phyloP scores from a whole-genome alignment of 2,888 invertebrate genomes.

The Tortricodes alternella region DNA sequence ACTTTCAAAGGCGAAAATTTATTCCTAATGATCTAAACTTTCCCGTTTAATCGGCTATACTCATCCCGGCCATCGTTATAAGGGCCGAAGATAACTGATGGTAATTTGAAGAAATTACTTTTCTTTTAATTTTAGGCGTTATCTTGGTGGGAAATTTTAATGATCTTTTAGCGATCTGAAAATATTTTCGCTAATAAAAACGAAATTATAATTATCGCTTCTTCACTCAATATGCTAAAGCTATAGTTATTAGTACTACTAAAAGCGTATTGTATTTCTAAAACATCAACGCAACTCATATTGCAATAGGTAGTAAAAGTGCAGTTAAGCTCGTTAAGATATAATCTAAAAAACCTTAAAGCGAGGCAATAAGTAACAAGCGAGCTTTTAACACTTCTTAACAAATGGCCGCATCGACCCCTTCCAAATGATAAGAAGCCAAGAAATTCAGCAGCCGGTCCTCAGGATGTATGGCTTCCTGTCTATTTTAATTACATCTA shows the following conservation, averaged over 20 bases:
- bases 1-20: constrained; percentile 46
- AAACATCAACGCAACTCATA: not conserved
- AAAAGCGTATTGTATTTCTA: not conserved
- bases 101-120: constrained; percentile 34
- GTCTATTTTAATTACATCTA: constrained; percentile 50
- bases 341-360: constrained; percentile 7
- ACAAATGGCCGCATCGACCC: constrained; percentile 23
- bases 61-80: constrained; percentile 44
- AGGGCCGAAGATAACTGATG: constrained; percentile 43
- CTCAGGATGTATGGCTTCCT: constrained; percentile 34
- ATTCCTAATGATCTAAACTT: constrained; percentile 55
- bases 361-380: constrained; percentile 12
- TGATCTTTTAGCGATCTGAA: constrained; percentile 12
- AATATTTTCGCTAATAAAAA: not conserved
- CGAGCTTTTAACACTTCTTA: constrained; percentile 13
- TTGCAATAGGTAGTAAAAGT: constrained; percentile 1
- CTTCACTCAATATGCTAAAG: not conserved
- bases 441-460: constrained; percentile 28
- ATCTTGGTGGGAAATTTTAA: constrained; percentile 26
- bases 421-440: constrained; percentile 30
- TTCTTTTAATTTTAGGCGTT: constrained; percentile 27
- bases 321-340: constrained; percentile 6
- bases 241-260: no score
- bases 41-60: constrained; percentile 52
- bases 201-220: not conserved